A percentile compares a stretch with the other conserved stretches of the same genome.
Evolutionary conservation across 2,113 vertebrate genomes (phyloP).

Genomic region (Recurvirostra avosetta): DNA sequence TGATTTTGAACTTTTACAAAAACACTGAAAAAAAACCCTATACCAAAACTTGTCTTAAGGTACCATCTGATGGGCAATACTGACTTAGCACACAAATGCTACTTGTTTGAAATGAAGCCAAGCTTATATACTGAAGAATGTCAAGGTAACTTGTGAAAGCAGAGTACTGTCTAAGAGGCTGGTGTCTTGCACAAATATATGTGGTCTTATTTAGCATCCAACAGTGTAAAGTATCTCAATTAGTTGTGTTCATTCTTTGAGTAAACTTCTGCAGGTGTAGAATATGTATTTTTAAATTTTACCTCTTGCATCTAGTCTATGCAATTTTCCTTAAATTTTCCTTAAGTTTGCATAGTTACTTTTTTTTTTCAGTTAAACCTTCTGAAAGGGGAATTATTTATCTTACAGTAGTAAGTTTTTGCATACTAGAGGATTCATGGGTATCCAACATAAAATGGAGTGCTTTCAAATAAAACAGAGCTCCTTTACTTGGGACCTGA

Average conservation of each 20-base stretch:
- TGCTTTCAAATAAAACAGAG: constrained; percentile 64
- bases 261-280: background rate
- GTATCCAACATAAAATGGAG: constrained; percentile 42
- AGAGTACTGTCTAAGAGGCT: background rate
- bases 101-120: background rate
- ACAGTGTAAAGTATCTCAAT: background rate
- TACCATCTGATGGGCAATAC: background rate
- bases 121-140: background rate
- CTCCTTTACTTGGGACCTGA: constrained; percentile 41
- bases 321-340: background rate
- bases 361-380: background rate
- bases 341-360: background rate
- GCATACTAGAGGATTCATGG: constrained; percentile 7
- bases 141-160: background rate
- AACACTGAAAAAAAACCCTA: background rate
- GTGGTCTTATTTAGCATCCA: background rate
- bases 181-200: background rate
- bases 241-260: background rate
- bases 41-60: background rate
- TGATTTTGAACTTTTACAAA: background rate
- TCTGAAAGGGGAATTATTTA: constrained; percentile 12
- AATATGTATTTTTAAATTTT: background rate
- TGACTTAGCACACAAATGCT: background rate
- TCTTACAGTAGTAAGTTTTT: background rate
- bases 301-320: background rate